phyloP scores from a whole-genome alignment of 2,113 vertebrate genomes.

The Alligator mississippiensis region DNA sequence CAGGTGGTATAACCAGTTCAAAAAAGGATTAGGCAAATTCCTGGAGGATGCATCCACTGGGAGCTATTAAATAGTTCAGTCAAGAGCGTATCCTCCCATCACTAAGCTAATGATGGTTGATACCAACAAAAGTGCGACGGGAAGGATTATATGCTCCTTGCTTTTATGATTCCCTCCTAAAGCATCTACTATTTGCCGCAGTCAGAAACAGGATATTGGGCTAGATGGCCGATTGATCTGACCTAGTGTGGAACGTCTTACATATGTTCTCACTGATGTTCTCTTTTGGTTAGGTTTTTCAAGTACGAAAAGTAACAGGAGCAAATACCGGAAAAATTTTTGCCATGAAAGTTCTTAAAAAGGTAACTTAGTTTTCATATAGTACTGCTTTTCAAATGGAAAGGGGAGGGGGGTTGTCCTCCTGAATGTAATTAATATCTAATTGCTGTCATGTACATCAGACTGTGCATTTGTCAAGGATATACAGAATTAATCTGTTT shows the following conservation, averaged over 20 bases:
- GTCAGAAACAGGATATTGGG: no score
- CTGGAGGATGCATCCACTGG: no score
- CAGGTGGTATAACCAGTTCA: no score
- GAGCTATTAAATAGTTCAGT: no score
- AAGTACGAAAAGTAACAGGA: slow-evolving; percentile 96
- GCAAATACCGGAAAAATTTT: slow-evolving; percentile 95
- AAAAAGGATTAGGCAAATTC: no score
- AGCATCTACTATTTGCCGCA: no score
- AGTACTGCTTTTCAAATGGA: not conserved
- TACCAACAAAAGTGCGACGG: no score
- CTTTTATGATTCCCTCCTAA: no score
- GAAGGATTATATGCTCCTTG: no score
- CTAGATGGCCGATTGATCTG: no score
- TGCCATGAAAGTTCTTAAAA: slow-evolving; percentile 99
- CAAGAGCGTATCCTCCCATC: no score
- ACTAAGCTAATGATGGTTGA: no score
- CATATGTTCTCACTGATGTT: not conserved
- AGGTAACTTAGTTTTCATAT: slow-evolving; percentile 79
- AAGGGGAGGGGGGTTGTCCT: not conserved
- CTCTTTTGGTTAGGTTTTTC: slow-evolving; percentile 90
- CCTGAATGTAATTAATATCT: not conserved
- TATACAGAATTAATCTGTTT: not conserved
- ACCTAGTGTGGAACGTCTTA: not conserved
- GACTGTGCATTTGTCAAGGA: not conserved
- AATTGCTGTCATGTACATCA: not conserved